Evolutionary conservation across 2,888 invertebrate genomes (phyloP), one percentile per base, ranked within the genome.

Genomic region (Spodoptera littoralis): DNA sequence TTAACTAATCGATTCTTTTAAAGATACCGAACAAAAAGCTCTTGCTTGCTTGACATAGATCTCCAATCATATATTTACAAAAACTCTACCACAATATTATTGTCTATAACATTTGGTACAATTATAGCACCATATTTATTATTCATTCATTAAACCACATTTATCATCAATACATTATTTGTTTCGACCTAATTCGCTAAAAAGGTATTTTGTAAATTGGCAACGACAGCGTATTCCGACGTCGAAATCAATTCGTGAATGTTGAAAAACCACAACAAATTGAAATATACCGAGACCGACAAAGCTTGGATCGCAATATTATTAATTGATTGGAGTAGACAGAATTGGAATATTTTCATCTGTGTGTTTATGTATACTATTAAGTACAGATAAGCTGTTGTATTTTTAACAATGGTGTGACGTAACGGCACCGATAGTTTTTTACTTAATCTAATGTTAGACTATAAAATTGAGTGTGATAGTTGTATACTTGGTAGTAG

Each of bases 231-330:
- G 61, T 58, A 75, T 66, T 78, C 69, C 48, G 66, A 36, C 76
- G 56, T 72, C 60, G 71, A 68, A 75, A 77, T 77, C 83, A 76
- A 80, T 84, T 78, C 70, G 65, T 48, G 76, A 59, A 72, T 71
- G 73, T 75, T 79, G 75, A 75, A 77, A 67, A 84, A 82, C 82
- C 82, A 72, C 82, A 83, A 72, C 79, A 77, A 80, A 84, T 79
- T 80, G 81, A 76, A 79, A 83, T 76, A 75, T 45, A 77, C 74
- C 76, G 73, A 77, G 53, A 65, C 65, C 72, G 54, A 75, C 76
- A 74, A 74, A 65, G 69, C 63, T 75, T 36, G 36, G 36, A 36
- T 36, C 57, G 60, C 69, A 68, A 68, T 71, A 72, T 75, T 72
- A 75, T 68, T 75, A 80, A 82, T 81, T 77, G 76, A 75, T 65